Base-by-base conservation (phyloP, 2,888 invertebrate species). In the Chrysomela aeneicollis region DNA sequence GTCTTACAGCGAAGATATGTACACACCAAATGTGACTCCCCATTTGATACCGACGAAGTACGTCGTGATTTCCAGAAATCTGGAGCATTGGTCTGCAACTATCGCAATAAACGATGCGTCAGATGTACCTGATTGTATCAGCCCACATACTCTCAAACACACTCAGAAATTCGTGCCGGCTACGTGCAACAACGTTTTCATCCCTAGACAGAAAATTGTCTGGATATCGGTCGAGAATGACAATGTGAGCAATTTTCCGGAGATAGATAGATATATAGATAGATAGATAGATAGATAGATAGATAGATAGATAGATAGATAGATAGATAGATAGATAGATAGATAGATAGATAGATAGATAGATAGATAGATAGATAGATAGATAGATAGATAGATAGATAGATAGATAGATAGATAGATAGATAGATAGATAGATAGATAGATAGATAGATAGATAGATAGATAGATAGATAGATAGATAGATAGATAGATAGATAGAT, bases 121-220 rank as follows among this genome's bases (percentile, higher is more conserved):
- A 26, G 78, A 80, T 42, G 73, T 73, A 67, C 71, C 74, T 4
- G 79, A 79, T 61, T 67, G 73, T 72, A 78, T 74, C 51, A 78
- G 74, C 63, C 76, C 78, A 0, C 75, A 79, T 57, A 64, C 71
- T 19, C 71, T 82, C 49, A 83, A 83, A 72, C 80, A 82, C 69
- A 81, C 83, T 15, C 85, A 86, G 67, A 86, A 85, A 70, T 86
- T 86, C 74, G 81, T 83, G 68, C 85, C 86, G 1, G 71, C 76
- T 22, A 69, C 78, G 57, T 70, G 75, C 46, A 77, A 77, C 59
- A 78, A 78, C 63, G 71, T 70, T 26, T 85, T 86, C 75, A 85
- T 90, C 59, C 90, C 91, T 1, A 81, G 91, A 51, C 90, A 91
- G 78, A 85, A 88, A 67, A 82, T 91, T 50, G 79, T 91, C 22